Percentiles rank a stretch among this genome's conserved stretches.
These are phyloP conservation scores for Astur gentilis DNA, from an alignment of 2,113 vertebrate genomes.

Conservation along the genomic window DNA sequence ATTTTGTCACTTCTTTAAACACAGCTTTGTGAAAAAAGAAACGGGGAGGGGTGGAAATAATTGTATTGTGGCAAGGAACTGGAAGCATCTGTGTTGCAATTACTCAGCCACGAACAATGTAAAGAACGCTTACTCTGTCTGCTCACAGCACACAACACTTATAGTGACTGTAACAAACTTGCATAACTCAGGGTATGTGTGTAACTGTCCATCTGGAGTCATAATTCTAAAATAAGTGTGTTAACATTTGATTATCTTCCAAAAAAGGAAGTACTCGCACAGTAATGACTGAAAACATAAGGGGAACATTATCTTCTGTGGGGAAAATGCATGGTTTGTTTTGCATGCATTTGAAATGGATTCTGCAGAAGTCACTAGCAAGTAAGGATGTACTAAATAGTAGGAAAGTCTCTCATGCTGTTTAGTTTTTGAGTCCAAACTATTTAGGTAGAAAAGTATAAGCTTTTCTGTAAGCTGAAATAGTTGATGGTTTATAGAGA, in stretches of 20 bases:
- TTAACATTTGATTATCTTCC: background rate
- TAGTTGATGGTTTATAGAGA: background rate
- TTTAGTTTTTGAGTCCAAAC: background rate
- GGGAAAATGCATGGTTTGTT: background rate
- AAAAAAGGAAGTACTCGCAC: background rate
- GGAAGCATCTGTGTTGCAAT: background rate
- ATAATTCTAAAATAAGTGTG: background rate
- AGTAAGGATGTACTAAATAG: background rate
- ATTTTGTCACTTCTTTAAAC: background rate
- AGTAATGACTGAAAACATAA: background rate
- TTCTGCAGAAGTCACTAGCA: background rate
- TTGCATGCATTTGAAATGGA: background rate
- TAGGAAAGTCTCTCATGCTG: background rate
- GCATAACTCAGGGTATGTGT: background rate
- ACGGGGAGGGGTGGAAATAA: background rate
- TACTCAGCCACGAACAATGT: background rate
- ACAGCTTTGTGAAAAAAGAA: background rate
- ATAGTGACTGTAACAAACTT: background rate
- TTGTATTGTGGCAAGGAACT: background rate
- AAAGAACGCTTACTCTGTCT: accelerated
- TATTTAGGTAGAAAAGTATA: background rate
- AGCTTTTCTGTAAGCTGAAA: background rate
- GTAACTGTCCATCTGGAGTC: background rate
- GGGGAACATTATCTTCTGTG: background rate
- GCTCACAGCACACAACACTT: background rate